phyloP scores from a whole-genome alignment of 1,140 invertebrate genomes.

The Saccostrea glomerata region DNA sequence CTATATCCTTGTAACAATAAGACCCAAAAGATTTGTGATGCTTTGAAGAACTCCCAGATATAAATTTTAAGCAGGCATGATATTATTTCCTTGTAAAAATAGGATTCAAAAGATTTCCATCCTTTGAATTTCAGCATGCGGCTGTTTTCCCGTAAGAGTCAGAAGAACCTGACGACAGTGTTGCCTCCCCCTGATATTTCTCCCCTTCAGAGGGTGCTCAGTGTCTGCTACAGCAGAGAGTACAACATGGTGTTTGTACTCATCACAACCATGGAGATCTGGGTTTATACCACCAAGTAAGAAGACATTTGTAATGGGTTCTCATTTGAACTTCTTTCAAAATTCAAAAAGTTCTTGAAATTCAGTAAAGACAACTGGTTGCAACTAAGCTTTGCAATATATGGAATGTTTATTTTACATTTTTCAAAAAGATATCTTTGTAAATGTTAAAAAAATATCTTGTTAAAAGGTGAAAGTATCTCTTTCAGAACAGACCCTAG shows the following conservation, averaged over 20 bases:
- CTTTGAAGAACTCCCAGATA: too few species aligned
- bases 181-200: slow-evolving; percentile 76
- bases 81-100: not conserved
- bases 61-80: too few species aligned
- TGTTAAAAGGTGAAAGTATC: not conserved
- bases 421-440: too few species aligned
- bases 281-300: slow-evolving; percentile 79
- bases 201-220: slow-evolving; percentile 70
- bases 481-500: slow-evolving; percentile 75
- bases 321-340: too few species aligned
- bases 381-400: too few species aligned
- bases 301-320: not conserved
- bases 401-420: too few species aligned
- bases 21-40: too few species aligned
- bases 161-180: slow-evolving; percentile 75
- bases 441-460: too few species aligned
- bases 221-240: slow-evolving; percentile 76
- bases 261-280: slow-evolving; percentile 72
- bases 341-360: too few species aligned
- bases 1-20: too few species aligned
- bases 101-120: not conserved
- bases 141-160: slow-evolving; percentile 70
- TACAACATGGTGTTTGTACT: slow-evolving; percentile 75
- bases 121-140: slow-evolving; percentile 69
- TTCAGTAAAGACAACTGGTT: too few species aligned